Evolutionary conservation across 2,113 vertebrate species (phyloP), one percentile per base, ranked within the genome.

Genomic region (Collichthys lucidus): DNA sequence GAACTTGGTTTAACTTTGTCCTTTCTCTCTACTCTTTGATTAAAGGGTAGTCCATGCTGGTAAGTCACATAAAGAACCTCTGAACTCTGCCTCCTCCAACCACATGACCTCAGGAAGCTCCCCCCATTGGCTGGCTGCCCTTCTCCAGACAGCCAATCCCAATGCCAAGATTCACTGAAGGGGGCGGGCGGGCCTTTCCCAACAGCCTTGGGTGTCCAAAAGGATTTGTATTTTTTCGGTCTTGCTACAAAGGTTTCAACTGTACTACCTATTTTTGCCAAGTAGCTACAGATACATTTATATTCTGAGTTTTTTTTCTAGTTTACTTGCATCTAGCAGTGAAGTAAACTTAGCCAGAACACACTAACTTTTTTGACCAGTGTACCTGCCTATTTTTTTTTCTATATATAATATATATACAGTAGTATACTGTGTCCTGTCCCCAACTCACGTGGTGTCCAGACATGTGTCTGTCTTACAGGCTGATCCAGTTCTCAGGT

Each of bases 21-120:
- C 97, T 99, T 99, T 99, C 92, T 99, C 98, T 99, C 98, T 99
- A 99, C 98, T 99, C 98, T 99, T 99, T 99, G 95, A 99, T 99
- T 99, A 98, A 99, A 99, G 98, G 98, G 98, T 99, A 99, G 98
- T 97, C 97, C 97, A 93, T 98, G 98, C 98, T 98, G 98, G 98
- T 99, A 99, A 99, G 98, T 99, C 94, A 96, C 98, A 98, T 98
- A 99, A 97, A 97, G 98, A 97, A 98, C 96, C 97, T 98, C 97
- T 99, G 95, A 96, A 95, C 94, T 96, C 95, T 95, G 96, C 98
- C 92, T 97, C 97, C 98, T 98, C 96, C 97, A 97, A 98, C 97
- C 97, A 98, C 97, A 97, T 98, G 97, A 98, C 97, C 97, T 96
- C 96, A 96, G 97, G 97, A 99, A 98, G 97, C 97, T 97, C 96